Evolutionary conservation across 2,797 vertebrate genomes (phyloP).

Genomic region (Chiloscyllium punctatum): DNA sequence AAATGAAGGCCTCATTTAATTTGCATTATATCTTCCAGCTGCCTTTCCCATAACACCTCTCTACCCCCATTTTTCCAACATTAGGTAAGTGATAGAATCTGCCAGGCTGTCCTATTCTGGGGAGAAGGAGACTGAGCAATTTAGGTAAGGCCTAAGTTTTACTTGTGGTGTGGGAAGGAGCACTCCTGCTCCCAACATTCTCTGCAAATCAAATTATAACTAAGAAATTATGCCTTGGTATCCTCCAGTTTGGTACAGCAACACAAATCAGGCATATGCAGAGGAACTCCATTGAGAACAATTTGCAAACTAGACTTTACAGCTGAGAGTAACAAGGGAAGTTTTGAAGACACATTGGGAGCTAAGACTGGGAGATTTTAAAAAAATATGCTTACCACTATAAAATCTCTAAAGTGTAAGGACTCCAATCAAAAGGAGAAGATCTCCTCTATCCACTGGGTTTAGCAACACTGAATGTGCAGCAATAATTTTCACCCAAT

Average conservation of each 20-base stretch:
- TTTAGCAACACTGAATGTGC: neutral
- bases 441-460: neutral
- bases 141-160: neutral
- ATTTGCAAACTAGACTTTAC: neutral
- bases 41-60: neutral
- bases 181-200: neutral
- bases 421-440: neutral
- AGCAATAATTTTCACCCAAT: neutral
- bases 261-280: neutral
- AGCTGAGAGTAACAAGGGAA: neutral
- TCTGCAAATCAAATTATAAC: neutral
- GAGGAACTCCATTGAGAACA: neutral
- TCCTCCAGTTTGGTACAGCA: neutral
- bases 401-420: neutral
- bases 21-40: neutral
- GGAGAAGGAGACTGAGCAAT: neutral
- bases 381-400: neutral
- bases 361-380: neutral
- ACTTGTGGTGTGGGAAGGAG: neutral
- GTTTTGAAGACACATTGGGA: neutral
- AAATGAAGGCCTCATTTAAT: neutral
- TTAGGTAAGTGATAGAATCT: neutral
- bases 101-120: neutral
- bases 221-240: neutral
- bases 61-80: neutral